phyloP scores from a whole-genome alignment of 2,113 vertebrate species.

The Rafetus swinhoei region DNA sequence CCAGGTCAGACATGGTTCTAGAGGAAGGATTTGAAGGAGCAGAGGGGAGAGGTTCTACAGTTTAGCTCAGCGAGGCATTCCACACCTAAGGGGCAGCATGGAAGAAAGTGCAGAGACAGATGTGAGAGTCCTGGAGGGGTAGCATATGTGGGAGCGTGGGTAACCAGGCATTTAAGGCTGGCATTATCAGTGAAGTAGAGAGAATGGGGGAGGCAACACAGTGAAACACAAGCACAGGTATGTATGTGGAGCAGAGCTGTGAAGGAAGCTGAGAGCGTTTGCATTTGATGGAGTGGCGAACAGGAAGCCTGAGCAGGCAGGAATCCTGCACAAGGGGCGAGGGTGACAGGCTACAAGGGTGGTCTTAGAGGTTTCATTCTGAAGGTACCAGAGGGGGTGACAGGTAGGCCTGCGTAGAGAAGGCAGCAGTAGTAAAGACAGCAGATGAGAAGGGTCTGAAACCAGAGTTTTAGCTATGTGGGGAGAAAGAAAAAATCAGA shows the following conservation, averaged over 20 bases:
- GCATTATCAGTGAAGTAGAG: background rate
- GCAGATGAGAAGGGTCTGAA: background rate
- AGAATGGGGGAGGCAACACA: background rate
- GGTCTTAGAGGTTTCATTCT: background rate
- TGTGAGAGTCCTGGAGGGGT: background rate
- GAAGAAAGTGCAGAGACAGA: background rate
- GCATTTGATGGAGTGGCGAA: background rate
- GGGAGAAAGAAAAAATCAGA: background rate
- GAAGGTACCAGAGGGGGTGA: rapidly evolving
- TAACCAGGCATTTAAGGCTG: background rate
- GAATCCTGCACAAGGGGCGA: background rate
- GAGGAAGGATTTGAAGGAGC: background rate
- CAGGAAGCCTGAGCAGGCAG: rapidly evolving
- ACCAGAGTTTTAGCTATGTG: background rate
- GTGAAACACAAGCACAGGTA: background rate
- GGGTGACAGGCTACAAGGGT: background rate
- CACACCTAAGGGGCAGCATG: background rate
- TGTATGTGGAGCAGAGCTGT: rapidly evolving
- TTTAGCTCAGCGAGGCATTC: background rate
- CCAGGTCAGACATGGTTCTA: background rate
- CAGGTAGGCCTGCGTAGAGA: background rate
- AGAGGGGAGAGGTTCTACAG: background rate
- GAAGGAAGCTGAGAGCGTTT: background rate
- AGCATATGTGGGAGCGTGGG: background rate
- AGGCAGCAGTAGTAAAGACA: background rate